phyloP scores from a whole-genome alignment of 92 coral and sea anemone species.

The Phymanthus crucifer region DNA sequence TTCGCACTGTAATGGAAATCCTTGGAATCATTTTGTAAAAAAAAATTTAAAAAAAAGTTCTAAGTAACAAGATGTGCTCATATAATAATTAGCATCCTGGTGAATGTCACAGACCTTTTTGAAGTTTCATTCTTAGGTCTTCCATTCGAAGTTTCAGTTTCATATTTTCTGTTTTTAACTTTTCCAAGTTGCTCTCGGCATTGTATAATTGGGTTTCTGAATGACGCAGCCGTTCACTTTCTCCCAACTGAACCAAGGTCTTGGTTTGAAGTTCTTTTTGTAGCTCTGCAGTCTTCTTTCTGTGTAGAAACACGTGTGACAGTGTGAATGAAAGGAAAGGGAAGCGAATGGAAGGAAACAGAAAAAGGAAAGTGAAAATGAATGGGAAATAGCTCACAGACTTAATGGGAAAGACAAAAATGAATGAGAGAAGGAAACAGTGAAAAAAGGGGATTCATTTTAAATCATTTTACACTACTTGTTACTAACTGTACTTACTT shows the following conservation, averaged over 20 bases:
- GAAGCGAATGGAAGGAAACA: too few species aligned
- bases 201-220: conserved; percentile 83
- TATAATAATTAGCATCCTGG: not conserved
- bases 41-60: too few species aligned
- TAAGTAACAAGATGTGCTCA: too few species aligned
- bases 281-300: conserved; percentile 61
- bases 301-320: not conserved
- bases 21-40: too few species aligned
- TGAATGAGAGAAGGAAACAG: too few species aligned
- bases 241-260: conserved; percentile 75
- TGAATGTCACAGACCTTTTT: conserved; percentile 65
- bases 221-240: conserved; percentile 88
- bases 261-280: conserved; percentile 84
- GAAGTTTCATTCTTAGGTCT: conserved; percentile 80
- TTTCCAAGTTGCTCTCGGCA: conserved; percentile 77
- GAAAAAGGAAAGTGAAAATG: too few species aligned
- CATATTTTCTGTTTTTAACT: conserved; percentile 76
- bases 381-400: too few species aligned
- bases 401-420: too few species aligned
- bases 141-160: conserved; percentile 81
- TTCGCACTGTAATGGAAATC: too few species aligned
- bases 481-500: conserved; percentile 53
- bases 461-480: not conserved
- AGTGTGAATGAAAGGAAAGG: not conserved
- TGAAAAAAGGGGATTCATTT: too few species aligned